A percentile compares a stretch with the other conserved stretches of the same genome.
These are phyloP conservation scores for Bellardia bayeri DNA, from an alignment of 2,888 invertebrate species.

Conservation along the genomic window DNA sequence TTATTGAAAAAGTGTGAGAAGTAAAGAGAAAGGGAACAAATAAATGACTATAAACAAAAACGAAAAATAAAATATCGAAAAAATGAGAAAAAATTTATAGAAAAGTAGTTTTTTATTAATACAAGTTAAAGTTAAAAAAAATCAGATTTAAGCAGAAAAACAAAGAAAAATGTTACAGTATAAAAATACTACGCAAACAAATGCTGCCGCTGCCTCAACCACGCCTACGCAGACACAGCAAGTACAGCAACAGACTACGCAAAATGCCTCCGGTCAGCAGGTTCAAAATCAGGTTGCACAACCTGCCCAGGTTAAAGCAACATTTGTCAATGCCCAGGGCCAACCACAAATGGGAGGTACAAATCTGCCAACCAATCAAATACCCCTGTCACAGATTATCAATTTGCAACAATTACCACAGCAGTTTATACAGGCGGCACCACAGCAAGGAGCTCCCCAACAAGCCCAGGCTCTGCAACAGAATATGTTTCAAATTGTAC, in stretches of 20 bases:
- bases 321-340: constrained; percentile 73
- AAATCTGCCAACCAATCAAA: constrained; percentile 67
- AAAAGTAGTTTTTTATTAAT: neutral
- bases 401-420: constrained; percentile 80
- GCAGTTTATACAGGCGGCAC: constrained; percentile 77
- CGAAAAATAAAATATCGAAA: constrained; percentile 40
- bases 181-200: constrained; percentile 77
- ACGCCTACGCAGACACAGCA: constrained; percentile 71
- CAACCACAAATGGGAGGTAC: constrained; percentile 62
- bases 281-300: constrained; percentile 72
- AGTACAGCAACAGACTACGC: constrained; percentile 66
- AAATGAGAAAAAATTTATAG: constrained; percentile 9
- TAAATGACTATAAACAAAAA: constrained; percentile 64
- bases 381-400: constrained; percentile 80
- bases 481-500: constrained; percentile 86
- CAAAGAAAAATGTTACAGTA: constrained; percentile 79
- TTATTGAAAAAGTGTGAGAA: constrained; percentile 37
- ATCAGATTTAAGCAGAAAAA: constrained; percentile 14
- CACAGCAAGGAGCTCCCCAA: constrained; percentile 59
- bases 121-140: neutral
- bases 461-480: constrained; percentile 76
- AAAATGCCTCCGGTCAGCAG: constrained; percentile 67
- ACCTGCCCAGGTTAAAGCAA: constrained; percentile 77
- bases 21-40: constrained; percentile 34
- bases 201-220: constrained; percentile 59